Conservation (phyloP, 2,113 vertebrate genomes). For the Baryphthengus martii region DNA sequence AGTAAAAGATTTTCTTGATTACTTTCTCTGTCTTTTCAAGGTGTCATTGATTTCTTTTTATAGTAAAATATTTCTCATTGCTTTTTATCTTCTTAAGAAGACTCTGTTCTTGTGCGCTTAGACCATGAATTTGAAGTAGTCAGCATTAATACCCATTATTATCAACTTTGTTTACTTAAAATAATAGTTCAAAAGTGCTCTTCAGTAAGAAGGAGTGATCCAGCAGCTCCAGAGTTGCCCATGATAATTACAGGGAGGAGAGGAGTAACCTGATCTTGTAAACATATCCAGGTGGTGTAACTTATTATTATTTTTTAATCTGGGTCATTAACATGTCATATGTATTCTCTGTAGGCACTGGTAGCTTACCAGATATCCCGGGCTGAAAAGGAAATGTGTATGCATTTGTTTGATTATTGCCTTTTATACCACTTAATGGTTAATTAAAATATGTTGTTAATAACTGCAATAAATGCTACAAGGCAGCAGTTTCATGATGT, state of each 20-base stretch:
- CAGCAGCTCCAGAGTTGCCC: not conserved
- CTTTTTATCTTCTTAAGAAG: not conserved
- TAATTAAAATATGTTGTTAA: not conserved
- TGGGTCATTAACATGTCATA: constrained; percentile 52
- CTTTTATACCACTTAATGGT: not conserved
- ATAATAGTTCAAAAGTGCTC: not conserved
- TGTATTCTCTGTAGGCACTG: not conserved
- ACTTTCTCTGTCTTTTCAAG: not conserved
- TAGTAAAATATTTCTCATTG: not conserved
- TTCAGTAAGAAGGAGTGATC: not conserved
- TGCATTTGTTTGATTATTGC: not conserved
- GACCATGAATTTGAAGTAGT: not conserved
- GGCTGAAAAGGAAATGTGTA: not conserved
- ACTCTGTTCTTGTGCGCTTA: not conserved
- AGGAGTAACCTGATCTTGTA: constrained; percentile 51
- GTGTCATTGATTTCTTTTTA: not conserved
- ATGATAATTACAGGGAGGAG: constrained; percentile 47
- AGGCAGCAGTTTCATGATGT: not conserved
- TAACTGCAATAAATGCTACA: not conserved
- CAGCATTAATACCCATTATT: not conserved
- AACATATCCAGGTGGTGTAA: constrained; percentile 4
- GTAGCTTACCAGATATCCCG: not conserved
- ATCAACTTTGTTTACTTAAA: constrained; percentile 17
- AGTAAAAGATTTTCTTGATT: not conserved
- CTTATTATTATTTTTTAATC: constrained; percentile 65